Evolutionary conservation across 1,140 invertebrate species (phyloP).

Genomic region (Drosophila mauritiana): DNA sequence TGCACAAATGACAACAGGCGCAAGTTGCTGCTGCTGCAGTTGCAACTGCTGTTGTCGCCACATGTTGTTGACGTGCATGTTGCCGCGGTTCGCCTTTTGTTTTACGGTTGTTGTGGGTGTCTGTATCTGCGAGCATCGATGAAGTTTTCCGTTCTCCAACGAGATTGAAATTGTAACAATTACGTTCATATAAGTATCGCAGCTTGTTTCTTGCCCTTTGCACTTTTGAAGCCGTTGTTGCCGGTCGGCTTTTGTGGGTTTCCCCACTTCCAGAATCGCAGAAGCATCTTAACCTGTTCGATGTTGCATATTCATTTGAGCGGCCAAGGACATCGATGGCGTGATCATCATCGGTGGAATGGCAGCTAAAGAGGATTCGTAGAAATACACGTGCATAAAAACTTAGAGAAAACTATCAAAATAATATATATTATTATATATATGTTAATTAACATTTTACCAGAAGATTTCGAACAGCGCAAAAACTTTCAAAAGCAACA

Average conservation of each 20-base stretch:
- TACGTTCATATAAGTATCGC: conserved; percentile 36
- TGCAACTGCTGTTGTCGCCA: conserved; percentile 59
- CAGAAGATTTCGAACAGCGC: too few species aligned
- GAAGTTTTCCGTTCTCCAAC: conserved; percentile 67
- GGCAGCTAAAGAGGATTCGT: conserved; percentile 8
- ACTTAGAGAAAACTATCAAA: not conserved
- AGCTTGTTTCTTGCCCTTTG: conserved; percentile 34
- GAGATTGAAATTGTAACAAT: conserved; percentile 71
- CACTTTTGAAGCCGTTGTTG: conserved; percentile 27
- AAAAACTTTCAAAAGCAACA: not conserved
- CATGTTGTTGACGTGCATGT: conserved; percentile 76
- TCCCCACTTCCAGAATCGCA: not conserved
- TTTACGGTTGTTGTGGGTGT: conserved; percentile 69
- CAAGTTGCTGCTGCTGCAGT: conserved; percentile 53
- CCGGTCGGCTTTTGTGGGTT: conserved; percentile 17
- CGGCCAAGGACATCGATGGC: conserved; percentile 29
- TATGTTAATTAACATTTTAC: too few species aligned
- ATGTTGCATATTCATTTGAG: conserved; percentile 37
- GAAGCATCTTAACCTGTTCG: conserved; percentile 41
- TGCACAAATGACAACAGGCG: conserved; percentile 75
- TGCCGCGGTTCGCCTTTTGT: conserved; percentile 63
- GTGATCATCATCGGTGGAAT: conserved; percentile 14
- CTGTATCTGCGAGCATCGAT: conserved; percentile 60
- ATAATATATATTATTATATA: too few species aligned
- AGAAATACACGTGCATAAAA: conserved; percentile 13